Evolutionary conservation across 2,113 vertebrate genomes (phyloP).

Genomic region (Argyrosomus japonicus): DNA sequence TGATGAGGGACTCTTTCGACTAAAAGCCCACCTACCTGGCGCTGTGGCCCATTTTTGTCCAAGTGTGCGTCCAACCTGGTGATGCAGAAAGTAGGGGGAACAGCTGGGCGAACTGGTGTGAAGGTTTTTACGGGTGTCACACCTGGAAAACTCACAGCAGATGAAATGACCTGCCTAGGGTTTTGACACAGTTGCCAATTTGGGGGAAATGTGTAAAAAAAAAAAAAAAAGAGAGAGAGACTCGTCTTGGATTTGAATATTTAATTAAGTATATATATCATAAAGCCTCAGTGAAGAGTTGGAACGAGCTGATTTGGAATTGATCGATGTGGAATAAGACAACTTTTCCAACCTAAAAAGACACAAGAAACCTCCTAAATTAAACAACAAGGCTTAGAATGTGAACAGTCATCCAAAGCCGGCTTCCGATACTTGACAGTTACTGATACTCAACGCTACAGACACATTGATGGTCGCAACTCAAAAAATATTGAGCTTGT

Average conservation of each 20-base stretch:
- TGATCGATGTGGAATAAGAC: no score
- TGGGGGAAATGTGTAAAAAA: neutral
- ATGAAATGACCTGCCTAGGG: neutral
- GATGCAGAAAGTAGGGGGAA: constrained; percentile 22
- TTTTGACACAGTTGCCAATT: neutral
- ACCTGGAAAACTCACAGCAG: neutral
- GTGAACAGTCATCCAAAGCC: neutral
- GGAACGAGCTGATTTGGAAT: neutral
- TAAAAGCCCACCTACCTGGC: constrained; percentile 72
- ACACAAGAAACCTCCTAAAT: no score
- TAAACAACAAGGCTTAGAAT: neutral
- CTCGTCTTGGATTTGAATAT: neutral
- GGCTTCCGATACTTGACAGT: constrained; percentile 7
- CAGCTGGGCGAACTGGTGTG: constrained; percentile 22
- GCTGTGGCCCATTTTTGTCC: constrained; percentile 44
- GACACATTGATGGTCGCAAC: neutral
- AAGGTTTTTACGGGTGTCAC: constrained; percentile 12
- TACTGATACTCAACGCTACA: constrained; percentile 11
- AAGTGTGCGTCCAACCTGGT: constrained; percentile 7
- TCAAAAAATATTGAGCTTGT: neutral
- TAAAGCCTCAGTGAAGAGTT: neutral
- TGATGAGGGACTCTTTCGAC: constrained; percentile 66
- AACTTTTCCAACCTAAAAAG: neutral
- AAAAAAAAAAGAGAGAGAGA: no score
- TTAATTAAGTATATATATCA: neutral